A percentile compares a stretch with the other conserved stretches of the same genome.
Conservation (phyloP, 2,888 invertebrate species). For the Plebejus melissa region DNA sequence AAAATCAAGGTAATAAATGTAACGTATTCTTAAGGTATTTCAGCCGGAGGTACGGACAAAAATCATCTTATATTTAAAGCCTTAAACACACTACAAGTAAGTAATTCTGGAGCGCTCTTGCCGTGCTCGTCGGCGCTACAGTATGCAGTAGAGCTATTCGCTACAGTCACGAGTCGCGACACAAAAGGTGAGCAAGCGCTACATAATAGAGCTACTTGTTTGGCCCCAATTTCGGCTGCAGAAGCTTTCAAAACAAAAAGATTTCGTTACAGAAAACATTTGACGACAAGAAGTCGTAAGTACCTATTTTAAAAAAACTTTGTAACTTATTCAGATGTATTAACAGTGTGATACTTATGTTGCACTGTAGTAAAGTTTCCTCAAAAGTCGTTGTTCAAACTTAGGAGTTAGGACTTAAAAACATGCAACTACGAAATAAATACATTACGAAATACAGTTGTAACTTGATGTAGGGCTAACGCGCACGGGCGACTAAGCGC, state of each 20-base stretch:
- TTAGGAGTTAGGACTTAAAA: not conserved
- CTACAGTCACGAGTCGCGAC: not conserved
- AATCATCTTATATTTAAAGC: not conserved
- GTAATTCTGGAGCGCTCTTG: not conserved
- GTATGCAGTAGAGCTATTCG: not conserved
- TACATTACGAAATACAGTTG: not conserved
- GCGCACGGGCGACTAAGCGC: not conserved
- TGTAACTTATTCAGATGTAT: not conserved
- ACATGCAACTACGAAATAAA: not conserved
- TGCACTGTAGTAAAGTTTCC: not conserved
- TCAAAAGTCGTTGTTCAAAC: not conserved
- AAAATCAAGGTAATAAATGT: not conserved
- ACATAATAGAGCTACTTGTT: not conserved
- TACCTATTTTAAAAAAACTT: not conserved
- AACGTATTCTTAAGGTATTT: not conserved
- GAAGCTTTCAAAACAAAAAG: conserved; percentile 3
- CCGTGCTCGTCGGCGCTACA: not conserved
- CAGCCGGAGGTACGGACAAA: not conserved
- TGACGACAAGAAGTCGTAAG: not conserved
- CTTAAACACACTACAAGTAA: not conserved
- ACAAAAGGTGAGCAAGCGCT: not conserved
- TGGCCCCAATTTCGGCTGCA: conserved; percentile 10
- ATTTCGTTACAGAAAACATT: not conserved
- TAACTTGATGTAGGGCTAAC: not conserved
- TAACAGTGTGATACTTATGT: not conserved